Evolutionary conservation across 2,888 invertebrate genomes (phyloP), one percentile per base, ranked within the genome.

Genomic region (Lepidochrysops patricia): DNA sequence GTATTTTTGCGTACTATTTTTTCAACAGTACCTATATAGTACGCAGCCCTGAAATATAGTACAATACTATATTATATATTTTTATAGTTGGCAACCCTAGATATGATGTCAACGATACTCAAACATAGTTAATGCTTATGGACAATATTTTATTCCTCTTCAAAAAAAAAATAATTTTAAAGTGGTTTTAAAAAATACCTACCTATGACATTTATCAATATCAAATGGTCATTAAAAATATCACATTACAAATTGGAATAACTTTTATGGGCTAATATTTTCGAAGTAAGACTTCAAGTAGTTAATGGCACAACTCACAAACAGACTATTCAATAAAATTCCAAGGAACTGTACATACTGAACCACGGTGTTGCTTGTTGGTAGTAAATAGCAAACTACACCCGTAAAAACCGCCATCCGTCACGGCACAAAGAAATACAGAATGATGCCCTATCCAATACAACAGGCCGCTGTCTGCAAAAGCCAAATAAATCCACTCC

Each of bases 401-500:
- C 66, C 68, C 67, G 68, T 67, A 70, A 70, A 72, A 72, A 66
- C 65, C 61, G 74, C 75, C 80, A 82, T 79, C 74, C 81, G 80
- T 76, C 74, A 77, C 74, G 84, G 78, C 79, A 88, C 85, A 85
- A 86, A 82, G 85, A 84, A 75, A 74, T 72, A 72, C 77, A 83
- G 77, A 85, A 84, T 80, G 81, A 73, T 74, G 67, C 75, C 76
- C 84, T 86, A 84, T 86, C 82, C 80, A 76, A 81, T 80, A 85
- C 85, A 85, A 87, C 84, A 79, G 82, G 72, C 75, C 80, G 82
- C 82, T 86, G 85, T 87, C 81, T 43, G 27, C 27, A 27, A 7
- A 27, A 15, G 32, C 54, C 29, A 29, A 52, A 29, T 54, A 54
- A 54, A 54, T 54, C 54, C 54, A 32, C 63, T 48, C 48, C 50